These are phyloP conservation scores for Phylloscopus collybita DNA, from an alignment of 2,797 vertebrate genomes.

Conservation along the genomic window DNA sequence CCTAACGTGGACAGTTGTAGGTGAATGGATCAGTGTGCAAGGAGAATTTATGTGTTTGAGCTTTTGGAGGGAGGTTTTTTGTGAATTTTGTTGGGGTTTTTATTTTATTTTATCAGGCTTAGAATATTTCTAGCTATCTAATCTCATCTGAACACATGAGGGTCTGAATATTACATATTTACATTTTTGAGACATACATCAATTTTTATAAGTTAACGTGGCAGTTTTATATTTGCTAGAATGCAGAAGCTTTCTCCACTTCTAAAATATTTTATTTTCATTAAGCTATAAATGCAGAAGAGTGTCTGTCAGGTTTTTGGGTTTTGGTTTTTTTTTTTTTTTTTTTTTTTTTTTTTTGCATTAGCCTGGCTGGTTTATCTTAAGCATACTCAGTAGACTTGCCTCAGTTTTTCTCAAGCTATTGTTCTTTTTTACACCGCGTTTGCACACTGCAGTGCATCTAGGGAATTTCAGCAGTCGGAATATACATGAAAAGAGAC, in stretches of 20 bases:
- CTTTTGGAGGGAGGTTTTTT: not conserved
- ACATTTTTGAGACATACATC: not conserved
- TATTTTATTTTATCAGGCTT: not conserved
- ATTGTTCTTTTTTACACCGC: slow-evolving; percentile 78
- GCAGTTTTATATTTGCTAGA: not conserved
- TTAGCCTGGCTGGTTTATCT: slow-evolving; percentile 53
- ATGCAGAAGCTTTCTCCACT: slow-evolving; percentile 3
- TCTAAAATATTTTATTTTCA: slow-evolving; percentile 53
- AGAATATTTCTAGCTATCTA: not conserved
- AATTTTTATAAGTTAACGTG: slow-evolving; percentile 21
- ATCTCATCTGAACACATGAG: not conserved
- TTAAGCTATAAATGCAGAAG: slow-evolving; percentile 42
- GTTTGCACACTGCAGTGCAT: slow-evolving; percentile 76
- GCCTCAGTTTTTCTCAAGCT: slow-evolving; percentile 78
- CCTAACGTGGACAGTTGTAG: not conserved
- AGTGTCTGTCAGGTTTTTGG: slow-evolving; percentile 5
- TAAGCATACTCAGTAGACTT: slow-evolving; percentile 58
- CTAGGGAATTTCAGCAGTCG: slow-evolving; percentile 81
- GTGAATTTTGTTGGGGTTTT: not conserved
- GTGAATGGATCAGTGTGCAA: not conserved
- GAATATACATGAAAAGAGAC: slow-evolving; percentile 85
- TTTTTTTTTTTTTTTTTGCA: slow-evolving; percentile 4
- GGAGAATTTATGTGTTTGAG: not conserved
- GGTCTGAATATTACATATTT: not conserved
- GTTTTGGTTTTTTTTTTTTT: not conserved